A percentile compares a stretch with the other conserved stretches of the same genome.
Conservation (phyloP, 2,888 invertebrate genomes). For the Drosophila diplacantha region DNA sequence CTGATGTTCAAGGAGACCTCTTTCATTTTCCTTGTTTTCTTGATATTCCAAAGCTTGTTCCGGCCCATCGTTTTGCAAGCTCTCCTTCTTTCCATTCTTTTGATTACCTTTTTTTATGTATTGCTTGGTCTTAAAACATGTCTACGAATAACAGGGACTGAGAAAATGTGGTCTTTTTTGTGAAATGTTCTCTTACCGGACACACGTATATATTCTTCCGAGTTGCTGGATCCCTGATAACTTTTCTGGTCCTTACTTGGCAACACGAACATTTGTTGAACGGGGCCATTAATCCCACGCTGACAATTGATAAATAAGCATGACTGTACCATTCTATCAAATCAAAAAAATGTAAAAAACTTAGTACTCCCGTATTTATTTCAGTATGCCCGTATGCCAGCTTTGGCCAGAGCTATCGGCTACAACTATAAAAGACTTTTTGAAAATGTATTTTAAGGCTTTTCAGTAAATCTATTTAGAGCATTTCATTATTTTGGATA, state of each 20-base stretch:
- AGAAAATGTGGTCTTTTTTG: not conserved
- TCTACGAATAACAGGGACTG: slow-evolving; percentile 13
- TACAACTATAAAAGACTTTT: not conserved
- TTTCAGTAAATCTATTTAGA: not conserved
- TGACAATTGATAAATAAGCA: not conserved
- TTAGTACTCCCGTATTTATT: not conserved
- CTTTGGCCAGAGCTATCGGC: not conserved
- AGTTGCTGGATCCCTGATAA: slow-evolving; percentile 43
- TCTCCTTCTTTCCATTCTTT: no score
- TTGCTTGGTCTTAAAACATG: slow-evolving; percentile 25
- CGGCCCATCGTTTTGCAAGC: not conserved
- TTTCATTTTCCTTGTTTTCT: not conserved
- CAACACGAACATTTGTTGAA: slow-evolving; percentile 52
- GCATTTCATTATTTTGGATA: not conserved
- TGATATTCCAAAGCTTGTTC: not conserved
- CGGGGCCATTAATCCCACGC: slow-evolving; percentile 41
- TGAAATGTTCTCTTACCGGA: slow-evolving; percentile 45
- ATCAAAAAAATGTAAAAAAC: not conserved
- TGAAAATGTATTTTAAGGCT: not conserved
- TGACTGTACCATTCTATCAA: not conserved
- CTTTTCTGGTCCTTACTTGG: slow-evolving; percentile 41
- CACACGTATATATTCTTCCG: slow-evolving; percentile 46
- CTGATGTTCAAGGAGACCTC: not conserved
- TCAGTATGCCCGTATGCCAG: not conserved
- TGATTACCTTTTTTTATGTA: not conserved